Base-by-base conservation (phyloP, 2,797 vertebrate genomes). In the Amniataba percoides region DNA sequence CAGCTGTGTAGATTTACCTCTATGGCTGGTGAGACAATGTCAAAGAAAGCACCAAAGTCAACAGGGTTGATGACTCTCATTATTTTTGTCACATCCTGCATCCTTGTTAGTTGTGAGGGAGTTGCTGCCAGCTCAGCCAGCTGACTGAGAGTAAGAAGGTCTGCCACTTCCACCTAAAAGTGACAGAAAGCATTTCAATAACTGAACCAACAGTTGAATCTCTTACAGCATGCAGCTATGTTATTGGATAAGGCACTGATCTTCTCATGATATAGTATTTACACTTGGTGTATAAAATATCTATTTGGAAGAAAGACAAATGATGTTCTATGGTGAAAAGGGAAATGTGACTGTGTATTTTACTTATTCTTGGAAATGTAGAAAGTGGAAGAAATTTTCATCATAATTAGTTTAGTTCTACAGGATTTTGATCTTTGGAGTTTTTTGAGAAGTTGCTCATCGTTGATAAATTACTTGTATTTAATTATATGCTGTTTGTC, bases 21-120 rank as follows among this genome's bases (percentile, higher is more conserved):
- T 72, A 94, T 90, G 6, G 77, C 82, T 7, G 87, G 85, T 69
- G 90, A 91, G 14, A 94, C 83, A 48, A 52, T 45, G 39, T 94
- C 87, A 83, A 93, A 94, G 77, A 95, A 95, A 51, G 49, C 27
- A 36, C 63, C 81, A 71, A 91, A 88, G 39, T 85, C 80, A 72
- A 21, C 43, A 34, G 81, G 74, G 12, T 43, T 40, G 59, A 94
- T 77, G 2, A 39, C 73, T 8, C 45, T 34, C 89, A 93, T 91
- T 59, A 95, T 69, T 52, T 85, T 88, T 62, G n/a, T 55, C 18
- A 93, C 92, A 57, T 92, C 86, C 31, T 82, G 45, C 2, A 7
- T 55, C 1, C 16, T 68, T 3, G 74, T 72, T 25, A 94, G 74
- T 12, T 83, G 85, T 56, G 84, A 82, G 5, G 90, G 85, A 19